Evolutionary conservation across 1,140 invertebrate genomes (phyloP).

Genomic region (Scaptomyza hsui): DNA sequence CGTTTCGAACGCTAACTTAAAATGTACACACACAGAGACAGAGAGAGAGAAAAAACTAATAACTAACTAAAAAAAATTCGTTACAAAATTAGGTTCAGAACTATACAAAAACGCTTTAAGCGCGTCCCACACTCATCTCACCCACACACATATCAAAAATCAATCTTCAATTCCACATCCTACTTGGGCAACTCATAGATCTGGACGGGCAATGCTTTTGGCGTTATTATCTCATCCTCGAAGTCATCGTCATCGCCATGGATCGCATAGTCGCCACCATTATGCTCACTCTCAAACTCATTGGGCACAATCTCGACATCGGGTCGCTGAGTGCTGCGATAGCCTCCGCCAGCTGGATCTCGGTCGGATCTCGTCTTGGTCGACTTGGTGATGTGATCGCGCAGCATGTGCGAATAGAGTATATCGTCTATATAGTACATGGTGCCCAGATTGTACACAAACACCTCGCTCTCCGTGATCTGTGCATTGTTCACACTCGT

Average conservation of each 20-base stretch:
- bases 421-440: slow-evolving; percentile 87
- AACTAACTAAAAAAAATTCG: slow-evolving; percentile 65
- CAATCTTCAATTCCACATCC: not conserved
- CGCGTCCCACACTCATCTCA: slow-evolving; percentile 48
- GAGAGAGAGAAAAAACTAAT: slow-evolving; percentile 49
- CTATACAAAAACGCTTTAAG: slow-evolving; percentile 79
- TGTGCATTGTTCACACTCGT: slow-evolving; percentile 85
- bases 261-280: slow-evolving; percentile 75
- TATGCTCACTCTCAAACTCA: slow-evolving; percentile 78
- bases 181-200: slow-evolving; percentile 83
- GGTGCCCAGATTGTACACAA: slow-evolving; percentile 87
- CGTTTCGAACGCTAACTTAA: slow-evolving; percentile 75
- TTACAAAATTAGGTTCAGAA: slow-evolving; percentile 76
- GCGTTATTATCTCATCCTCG: slow-evolving; percentile 84
- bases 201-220: slow-evolving; percentile 82
- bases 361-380: slow-evolving; percentile 72
- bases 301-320: slow-evolving; percentile 85
- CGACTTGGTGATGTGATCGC: slow-evolving; percentile 64
- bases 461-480: slow-evolving; percentile 86
- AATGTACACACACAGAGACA: slow-evolving; percentile 57
- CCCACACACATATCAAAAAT: slow-evolving; percentile 20
- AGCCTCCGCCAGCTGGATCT: slow-evolving; percentile 59
- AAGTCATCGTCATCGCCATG: slow-evolving; percentile 80
- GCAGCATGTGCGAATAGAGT: slow-evolving; percentile 84
- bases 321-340: slow-evolving; percentile 61